Evolutionary conservation across 2,888 invertebrate genomes (phyloP).

Genomic region (Opisthograptis luteolata): DNA sequence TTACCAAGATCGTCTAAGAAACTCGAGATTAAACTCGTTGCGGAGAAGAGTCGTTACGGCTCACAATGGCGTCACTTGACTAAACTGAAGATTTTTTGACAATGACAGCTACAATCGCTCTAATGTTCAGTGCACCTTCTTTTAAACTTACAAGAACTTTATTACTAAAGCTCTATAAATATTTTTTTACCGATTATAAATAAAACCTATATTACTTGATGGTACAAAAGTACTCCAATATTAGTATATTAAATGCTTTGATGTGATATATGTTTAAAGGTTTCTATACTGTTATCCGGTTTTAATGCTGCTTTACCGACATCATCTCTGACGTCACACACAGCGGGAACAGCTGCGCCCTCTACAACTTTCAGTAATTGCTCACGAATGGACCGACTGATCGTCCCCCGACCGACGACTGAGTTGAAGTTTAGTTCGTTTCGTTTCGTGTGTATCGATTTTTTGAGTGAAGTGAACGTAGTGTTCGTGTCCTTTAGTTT

Average conservation of each 20-base stretch:
- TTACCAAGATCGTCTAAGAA: conserved; percentile 87
- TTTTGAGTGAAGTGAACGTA: conserved; percentile 88
- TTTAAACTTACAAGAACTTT: not conserved
- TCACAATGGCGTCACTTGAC: conserved; percentile 92
- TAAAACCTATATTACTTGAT: not conserved
- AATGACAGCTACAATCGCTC: conserved; percentile 52
- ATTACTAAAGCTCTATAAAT: no score
- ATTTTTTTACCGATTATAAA: no score
- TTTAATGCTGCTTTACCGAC: conserved; percentile 61
- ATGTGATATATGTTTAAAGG: no score
- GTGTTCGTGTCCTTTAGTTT: conserved; percentile 89
- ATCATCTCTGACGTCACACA: conserved; percentile 63
- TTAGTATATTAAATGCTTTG: not conserved
- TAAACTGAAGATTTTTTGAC: conserved; percentile 75
- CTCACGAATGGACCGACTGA: conserved; percentile 49
- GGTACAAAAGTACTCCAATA: no score
- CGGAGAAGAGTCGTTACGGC: conserved; percentile 89
- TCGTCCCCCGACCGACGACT: no score
- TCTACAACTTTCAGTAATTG: conserved; percentile 62
- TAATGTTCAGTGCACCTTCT: conserved; percentile 43
- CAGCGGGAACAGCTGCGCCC: conserved; percentile 55
- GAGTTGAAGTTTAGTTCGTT: conserved; percentile 85
- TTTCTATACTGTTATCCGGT: conserved; percentile 13
- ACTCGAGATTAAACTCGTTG: conserved; percentile 87
- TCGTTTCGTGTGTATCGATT: conserved; percentile 88